These are phyloP conservation scores for Drosophila rellima DNA, from an alignment of 2,888 invertebrate genomes.

Conservation along the genomic window DNA sequence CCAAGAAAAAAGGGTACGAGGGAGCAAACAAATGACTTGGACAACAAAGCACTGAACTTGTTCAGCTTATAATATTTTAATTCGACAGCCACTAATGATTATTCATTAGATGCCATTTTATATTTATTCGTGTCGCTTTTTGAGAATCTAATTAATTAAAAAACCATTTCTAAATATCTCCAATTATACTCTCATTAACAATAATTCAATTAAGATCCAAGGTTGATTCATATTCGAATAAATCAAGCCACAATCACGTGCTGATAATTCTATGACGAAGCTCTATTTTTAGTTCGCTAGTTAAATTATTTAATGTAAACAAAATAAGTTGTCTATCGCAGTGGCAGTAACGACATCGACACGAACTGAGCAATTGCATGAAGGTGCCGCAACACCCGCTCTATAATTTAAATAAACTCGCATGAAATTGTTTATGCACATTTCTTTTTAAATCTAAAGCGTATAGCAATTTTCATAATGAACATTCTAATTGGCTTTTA, in stretches of 20 bases:
- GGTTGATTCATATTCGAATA: conserved; percentile 12
- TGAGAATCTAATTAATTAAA: conserved; percentile 1
- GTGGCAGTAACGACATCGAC: background rate
- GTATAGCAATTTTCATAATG: conserved; percentile 72
- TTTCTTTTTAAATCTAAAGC: conserved; percentile 50
- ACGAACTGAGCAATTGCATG: conserved; percentile 12
- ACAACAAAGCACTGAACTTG: conserved; percentile 40
- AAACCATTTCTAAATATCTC: conserved; percentile 9
- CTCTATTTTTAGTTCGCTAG: conserved; percentile 42
- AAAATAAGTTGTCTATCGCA: conserved; percentile 21
- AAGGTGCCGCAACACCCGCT: conserved; percentile 36
- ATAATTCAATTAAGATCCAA: conserved; percentile 11
- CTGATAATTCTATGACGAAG: conserved; percentile 32
- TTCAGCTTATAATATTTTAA: conserved; percentile 5
- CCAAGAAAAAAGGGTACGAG: conserved; percentile 5
- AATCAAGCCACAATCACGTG: conserved; percentile 38
- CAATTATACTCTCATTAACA: conserved; percentile 14
- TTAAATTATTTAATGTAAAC: conserved; percentile 34
- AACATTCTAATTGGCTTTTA: conserved; percentile 79
- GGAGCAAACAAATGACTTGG: conserved; percentile 50
- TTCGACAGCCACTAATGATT: background rate
- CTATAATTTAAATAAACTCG: conserved; percentile 57
- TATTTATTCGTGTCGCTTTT: background rate
- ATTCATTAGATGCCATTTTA: conserved; percentile 2
- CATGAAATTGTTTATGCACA: conserved; percentile 59